Base-by-base conservation (phyloP, 2,888 invertebrate species). In the Zygogramma bicolorata region DNA sequence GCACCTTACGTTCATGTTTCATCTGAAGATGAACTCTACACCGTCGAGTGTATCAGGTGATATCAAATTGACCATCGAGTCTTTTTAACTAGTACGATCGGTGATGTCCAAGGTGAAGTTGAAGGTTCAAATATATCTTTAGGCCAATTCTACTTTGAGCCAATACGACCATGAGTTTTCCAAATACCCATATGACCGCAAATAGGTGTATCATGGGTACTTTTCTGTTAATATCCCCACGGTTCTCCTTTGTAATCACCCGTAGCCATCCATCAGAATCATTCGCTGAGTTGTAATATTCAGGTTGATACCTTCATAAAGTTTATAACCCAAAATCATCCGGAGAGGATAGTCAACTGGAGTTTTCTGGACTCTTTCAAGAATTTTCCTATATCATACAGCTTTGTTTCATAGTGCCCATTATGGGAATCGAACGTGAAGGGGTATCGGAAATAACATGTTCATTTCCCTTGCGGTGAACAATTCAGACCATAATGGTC, bases 391-490 rank as follows among this genome's bases (percentile, higher is more conserved):
- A 40, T 40, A 4, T n/a, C 6, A 38, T 2, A 10, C 40, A 40
- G 1, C 6, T 40, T 40, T 40, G 4, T 76, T 75, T 4, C 73
- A 38, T 8, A 1, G 10, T 2, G 15, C 57, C 25, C 76, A 75
- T 15, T 70, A 40, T n/a, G n/a, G 13, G 40, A 13, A 40, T n/a
- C 7, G 40, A 40, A 15, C 72, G 60, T 0, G 70, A 72, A n/a
- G 72, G 38, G 29, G 53, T 27, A 57, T 75, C 75, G 7, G 75
- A 75, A 25, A 69, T 57, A 3, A 68, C 58, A 34, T 73, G 42
- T 1, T 68, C 67, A 22, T 63, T 69, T 2, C 74, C 75, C 6
- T 57, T 71, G 7, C 75, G 57, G 27, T 75, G 68, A 18, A 75
- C 60, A 4, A 80, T 63, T 1, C 73, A 40, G n/a, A 13, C n/a